Base-by-base conservation (phyloP, 2,797 vertebrate species). In the Tiaroga cobitis region DNA sequence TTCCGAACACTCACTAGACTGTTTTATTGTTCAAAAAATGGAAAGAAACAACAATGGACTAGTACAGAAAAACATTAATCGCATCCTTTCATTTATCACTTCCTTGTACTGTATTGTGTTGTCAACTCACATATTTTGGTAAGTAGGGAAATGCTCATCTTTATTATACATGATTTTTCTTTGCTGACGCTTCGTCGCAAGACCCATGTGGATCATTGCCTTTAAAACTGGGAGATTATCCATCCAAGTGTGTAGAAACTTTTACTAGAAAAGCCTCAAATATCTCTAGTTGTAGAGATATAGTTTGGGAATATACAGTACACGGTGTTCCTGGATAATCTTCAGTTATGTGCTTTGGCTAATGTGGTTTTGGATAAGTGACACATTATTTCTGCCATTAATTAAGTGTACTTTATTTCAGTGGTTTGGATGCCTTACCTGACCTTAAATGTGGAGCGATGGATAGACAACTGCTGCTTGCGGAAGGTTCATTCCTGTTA, bases 81-180 rank as follows among this genome's bases (percentile, higher is more conserved):
- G 75, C 54, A 21, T 84, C 54, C 75, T 80, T 15, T 51, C 37
- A 70, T 29, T 68, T 39, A 78, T 81, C 82, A 81, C 72, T 85
- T 82, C 86, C 73, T 59, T 63, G 78, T 85, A 59, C 67, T 85
- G 74, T 85, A 70, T 77, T 85, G 82, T 89, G 74, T 80, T 85
- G 85, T 86, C 56, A 80, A 8, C 63, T 65, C 61, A 18, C 61
- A 32, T 65, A 65, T 37, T 85, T 86, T 68, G 54, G 26, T 80
- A 84, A 73, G 69, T 78, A 87, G 76, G 24, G 56, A 88, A 76
- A 79, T 65, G 74, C 61, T 87, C 81, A 82, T 82, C 29, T 85
- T 82, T 85, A 37, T 85, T 85, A 80, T 49, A 59, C 51, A 59
- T 46, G 74, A 49, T 83, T 82, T 76, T 67, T 81, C 39, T 59